Evolutionary conservation across 1,140 invertebrate species (phyloP).

Genomic region (Lepeophtheirus salmonis): DNA sequence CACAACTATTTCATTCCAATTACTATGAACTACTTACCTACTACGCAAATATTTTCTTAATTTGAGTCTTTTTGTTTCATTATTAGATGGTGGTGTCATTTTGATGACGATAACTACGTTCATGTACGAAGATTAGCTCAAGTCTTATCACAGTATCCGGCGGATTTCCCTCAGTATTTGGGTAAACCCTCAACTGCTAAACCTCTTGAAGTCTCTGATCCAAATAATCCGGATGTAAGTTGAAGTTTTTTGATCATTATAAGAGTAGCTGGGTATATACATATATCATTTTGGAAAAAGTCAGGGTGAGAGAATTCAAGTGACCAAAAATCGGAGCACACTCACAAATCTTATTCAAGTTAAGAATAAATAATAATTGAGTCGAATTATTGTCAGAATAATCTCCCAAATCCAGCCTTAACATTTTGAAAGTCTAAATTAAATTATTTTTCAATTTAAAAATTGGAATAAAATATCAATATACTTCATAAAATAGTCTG

Average conservation of each 20-base stretch:
- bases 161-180: slow-evolving; percentile 80
- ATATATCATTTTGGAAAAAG: too few species aligned
- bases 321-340: neutral
- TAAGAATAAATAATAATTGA: neutral
- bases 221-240: slow-evolving; percentile 29
- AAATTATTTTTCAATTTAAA: too few species aligned
- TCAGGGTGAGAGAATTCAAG: neutral
- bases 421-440: too few species aligned
- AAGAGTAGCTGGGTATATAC: neutral
- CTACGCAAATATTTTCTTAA: too few species aligned
- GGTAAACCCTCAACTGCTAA: slow-evolving; percentile 76
- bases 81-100: slow-evolving; percentile 91
- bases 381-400: too few species aligned
- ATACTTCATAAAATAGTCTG: too few species aligned
- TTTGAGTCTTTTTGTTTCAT: too few species aligned
- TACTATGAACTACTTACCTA: too few species aligned
- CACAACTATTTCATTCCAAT: too few species aligned
- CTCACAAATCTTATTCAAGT: neutral
- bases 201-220: slow-evolving; percentile 51
- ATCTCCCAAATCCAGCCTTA: neutral
- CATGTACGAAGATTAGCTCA: slow-evolving; percentile 67
- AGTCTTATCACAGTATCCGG: slow-evolving; percentile 62
- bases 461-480: too few species aligned
- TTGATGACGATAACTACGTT: slow-evolving; percentile 97
- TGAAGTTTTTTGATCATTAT: neutral